Evolutionary conservation across 1,140 invertebrate species (phyloP).

Genomic region (Nilaparvata lugens): DNA sequence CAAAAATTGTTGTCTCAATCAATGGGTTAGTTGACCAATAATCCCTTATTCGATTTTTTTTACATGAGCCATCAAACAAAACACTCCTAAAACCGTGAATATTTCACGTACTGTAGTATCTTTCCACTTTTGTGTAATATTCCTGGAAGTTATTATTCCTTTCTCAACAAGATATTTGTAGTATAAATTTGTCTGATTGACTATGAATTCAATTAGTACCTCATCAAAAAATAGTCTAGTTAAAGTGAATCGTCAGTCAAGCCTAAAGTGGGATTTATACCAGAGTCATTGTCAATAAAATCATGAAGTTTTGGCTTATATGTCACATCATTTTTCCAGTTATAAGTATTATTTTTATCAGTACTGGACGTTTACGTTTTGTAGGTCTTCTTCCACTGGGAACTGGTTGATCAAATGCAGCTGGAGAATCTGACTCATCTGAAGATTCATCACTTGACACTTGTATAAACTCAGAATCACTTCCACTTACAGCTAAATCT

Average conservation of each 20-base stretch:
- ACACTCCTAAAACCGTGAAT: not conserved
- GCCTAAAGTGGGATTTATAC: not conserved
- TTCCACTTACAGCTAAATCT: not conserved
- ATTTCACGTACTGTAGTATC: not conserved
- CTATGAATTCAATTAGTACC: not conserved
- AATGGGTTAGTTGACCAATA: not conserved
- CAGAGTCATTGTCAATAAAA: not conserved
- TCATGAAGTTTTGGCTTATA: not conserved
- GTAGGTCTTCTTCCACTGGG: not conserved
- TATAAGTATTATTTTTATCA: not conserved
- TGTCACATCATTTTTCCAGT: not conserved
- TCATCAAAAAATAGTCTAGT: not conserved
- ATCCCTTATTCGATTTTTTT: too few species aligned
- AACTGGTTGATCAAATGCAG: not conserved
- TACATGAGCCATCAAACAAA: not conserved
- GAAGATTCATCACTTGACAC: not conserved
- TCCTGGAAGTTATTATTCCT: not conserved
- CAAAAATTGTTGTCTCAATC: not conserved
- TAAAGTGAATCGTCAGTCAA: not conserved
- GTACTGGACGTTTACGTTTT: not conserved
- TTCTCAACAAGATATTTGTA: not conserved
- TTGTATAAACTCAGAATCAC: not conserved
- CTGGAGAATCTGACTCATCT: not conserved
- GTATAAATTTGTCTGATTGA: not conserved
- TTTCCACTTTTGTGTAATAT: not conserved